Evolutionary conservation across 2,888 invertebrate genomes (phyloP).

Genomic region (Dasysyrphus tricinctus): DNA sequence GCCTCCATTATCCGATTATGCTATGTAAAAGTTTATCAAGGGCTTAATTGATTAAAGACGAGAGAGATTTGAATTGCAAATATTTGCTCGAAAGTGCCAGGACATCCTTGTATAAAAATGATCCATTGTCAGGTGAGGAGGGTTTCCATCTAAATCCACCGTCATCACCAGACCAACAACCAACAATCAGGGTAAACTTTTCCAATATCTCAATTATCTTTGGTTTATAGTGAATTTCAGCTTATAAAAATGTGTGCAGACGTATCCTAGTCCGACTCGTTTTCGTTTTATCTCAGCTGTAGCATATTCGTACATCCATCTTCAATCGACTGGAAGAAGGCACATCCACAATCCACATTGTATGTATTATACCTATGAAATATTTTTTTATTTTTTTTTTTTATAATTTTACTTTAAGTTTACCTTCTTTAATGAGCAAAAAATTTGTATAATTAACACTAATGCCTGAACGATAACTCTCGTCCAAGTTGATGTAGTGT

Average conservation of each 20-base stretch:
- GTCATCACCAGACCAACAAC: conserved; percentile 5
- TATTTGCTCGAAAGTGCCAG: conserved; percentile 52
- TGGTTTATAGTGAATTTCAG: conserved; percentile 47
- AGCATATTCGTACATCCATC: conserved; percentile 1
- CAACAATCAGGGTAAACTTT: conserved; percentile 63
- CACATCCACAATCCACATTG: not conserved
- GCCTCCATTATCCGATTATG: conserved; percentile 65
- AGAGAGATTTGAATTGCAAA: conserved; percentile 63
- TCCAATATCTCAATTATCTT: conserved; percentile 68
- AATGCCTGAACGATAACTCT: conserved; percentile 73
- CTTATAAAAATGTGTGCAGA: not conserved
- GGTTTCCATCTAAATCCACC: not conserved
- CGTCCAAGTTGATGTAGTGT: conserved; percentile 58
- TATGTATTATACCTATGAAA: not conserved
- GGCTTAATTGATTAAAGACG: conserved; percentile 65
- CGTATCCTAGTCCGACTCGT: no score
- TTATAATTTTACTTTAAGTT: conserved; percentile 46
- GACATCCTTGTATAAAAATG: not conserved
- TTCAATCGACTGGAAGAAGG: conserved; percentile 4
- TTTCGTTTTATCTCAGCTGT: conserved; percentile 20
- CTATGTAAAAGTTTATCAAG: conserved; percentile 59
- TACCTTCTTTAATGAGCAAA: conserved; percentile 62
- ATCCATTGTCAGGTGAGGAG: conserved; percentile 40
- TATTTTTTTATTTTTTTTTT: conserved; percentile 18
- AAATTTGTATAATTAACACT: conserved; percentile 76